Evolutionary conservation across 2,888 invertebrate genomes (phyloP).

Genomic region (Marronus borbonicus): DNA sequence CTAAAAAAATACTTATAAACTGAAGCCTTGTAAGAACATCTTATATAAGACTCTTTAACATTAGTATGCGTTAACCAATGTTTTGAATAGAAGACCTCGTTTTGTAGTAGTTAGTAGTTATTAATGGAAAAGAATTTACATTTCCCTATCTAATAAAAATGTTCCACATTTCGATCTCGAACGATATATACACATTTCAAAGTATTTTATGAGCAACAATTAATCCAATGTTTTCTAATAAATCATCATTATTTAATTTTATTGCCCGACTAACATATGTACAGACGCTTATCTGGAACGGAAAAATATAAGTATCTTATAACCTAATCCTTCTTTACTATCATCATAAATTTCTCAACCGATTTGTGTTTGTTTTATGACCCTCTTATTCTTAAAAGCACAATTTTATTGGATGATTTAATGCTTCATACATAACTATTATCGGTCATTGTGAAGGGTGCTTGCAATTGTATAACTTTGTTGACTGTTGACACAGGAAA

Average conservation of each 20-base stretch:
- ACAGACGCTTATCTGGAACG: slow-evolving; percentile 2
- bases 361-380: slow-evolving; percentile 30
- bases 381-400: slow-evolving; percentile 17
- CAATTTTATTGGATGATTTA: slow-evolving; percentile 18
- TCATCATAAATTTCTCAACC: slow-evolving; percentile 22
- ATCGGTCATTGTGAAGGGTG: neutral
- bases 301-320: neutral
- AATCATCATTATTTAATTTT: slow-evolving; percentile 1
- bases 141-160: neutral
- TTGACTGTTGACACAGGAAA: neutral
- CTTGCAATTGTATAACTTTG: neutral
- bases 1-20: neutral
- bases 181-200: neutral
- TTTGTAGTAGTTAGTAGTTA: neutral
- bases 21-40: neutral
- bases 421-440: slow-evolving; percentile 1
- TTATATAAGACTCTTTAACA: neutral
- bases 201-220: slow-evolving; percentile 7
- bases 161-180: neutral
- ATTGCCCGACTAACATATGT: neutral
- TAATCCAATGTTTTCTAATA: slow-evolving; percentile 1
- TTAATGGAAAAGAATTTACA: neutral
- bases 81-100: neutral
- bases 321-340: neutral
- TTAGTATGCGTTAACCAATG: neutral